phyloP scores from a whole-genome alignment of 2,113 vertebrate species.

The Melierax canorus region DNA sequence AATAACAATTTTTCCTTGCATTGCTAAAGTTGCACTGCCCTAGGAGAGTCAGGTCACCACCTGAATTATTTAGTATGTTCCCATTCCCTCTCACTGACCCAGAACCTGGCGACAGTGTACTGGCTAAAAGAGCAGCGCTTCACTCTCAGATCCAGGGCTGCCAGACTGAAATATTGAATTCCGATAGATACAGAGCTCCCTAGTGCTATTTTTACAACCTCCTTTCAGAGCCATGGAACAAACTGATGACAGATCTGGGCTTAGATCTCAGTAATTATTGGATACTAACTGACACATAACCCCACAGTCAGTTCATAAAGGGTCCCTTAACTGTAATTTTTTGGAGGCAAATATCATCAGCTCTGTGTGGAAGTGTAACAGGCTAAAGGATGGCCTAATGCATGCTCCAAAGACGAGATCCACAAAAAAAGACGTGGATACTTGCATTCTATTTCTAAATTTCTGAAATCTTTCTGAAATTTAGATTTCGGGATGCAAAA shows the following conservation, averaged over 20 bases:
- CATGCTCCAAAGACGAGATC: neutral
- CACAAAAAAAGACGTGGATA: neutral
- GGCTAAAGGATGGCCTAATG: neutral
- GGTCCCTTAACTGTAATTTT: neutral
- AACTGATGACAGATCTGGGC: neutral
- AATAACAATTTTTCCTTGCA: neutral
- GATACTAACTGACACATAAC: neutral
- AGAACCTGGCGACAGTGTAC: neutral
- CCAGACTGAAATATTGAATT: constrained; percentile 48
- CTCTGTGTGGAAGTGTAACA: neutral
- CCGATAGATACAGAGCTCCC: neutral
- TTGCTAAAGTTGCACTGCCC: neutral
- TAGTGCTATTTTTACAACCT: constrained; percentile 14
- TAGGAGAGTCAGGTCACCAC: neutral
- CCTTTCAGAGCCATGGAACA: neutral
- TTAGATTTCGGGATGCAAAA: neutral
- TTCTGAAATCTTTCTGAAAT: neutral
- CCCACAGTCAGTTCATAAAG: neutral
- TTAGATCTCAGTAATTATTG: neutral
- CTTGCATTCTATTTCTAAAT: neutral
- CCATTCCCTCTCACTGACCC: neutral
- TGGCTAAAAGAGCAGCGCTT: neutral
- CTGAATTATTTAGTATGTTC: neutral
- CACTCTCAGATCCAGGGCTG: neutral
- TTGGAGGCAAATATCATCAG: neutral